phyloP scores from a whole-genome alignment of 2,113 vertebrate species.

The Tragulus kanchil region DNA sequence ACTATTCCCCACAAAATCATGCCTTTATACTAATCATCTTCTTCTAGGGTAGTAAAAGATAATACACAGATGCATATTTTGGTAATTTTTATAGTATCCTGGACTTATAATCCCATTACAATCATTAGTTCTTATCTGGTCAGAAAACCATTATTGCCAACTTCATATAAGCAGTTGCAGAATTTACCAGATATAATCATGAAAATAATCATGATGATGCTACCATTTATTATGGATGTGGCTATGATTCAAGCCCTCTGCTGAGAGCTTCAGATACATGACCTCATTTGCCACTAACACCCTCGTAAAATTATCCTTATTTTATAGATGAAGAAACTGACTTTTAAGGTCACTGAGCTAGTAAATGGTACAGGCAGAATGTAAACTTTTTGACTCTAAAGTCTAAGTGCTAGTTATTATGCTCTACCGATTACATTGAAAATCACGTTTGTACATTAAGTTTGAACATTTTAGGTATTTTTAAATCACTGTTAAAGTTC shows the following conservation, averaged over 20 bases:
- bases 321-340: conserved; percentile 24
- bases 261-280: not conserved
- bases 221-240: not conserved
- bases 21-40: conserved; percentile 33
- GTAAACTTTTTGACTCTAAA: conserved; percentile 49
- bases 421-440: not conserved
- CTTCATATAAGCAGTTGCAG: not conserved
- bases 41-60: not conserved
- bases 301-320: not conserved
- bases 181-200: conserved; percentile 14
- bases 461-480: conserved; percentile 51
- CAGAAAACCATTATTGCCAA: conserved; percentile 44
- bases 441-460: conserved; percentile 38
- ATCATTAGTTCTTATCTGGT: conserved; percentile 37
- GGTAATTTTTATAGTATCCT: conserved; percentile 28
- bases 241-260: not conserved
- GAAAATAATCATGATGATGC: conserved; percentile 4
- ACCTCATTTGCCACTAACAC: not conserved
- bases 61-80: not conserved
- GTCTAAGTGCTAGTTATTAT: conserved; percentile 3
- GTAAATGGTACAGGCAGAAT: conserved; percentile 22
- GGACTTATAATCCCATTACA: conserved; percentile 20
- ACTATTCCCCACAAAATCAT: not conserved
- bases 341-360: conserved; percentile 10
- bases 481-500: conserved; percentile 49